Conservation (phyloP, 1,140 invertebrate species). For the Archivesica marissinica region DNA sequence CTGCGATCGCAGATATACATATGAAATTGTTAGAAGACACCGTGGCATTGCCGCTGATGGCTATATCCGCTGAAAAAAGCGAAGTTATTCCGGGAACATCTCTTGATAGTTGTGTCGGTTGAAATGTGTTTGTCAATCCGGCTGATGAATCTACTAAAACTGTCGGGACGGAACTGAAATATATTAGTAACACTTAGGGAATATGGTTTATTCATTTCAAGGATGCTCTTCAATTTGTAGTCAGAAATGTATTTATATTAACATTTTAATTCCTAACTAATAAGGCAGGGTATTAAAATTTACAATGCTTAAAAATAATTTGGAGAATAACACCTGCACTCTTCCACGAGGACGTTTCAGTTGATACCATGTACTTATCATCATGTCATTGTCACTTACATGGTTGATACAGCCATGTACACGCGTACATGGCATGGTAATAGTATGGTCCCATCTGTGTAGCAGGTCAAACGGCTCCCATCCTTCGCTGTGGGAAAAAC, state of each 20-base stretch:
- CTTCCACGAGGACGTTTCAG: too few species aligned
- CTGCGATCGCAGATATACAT: neutral
- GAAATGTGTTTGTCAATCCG: neutral
- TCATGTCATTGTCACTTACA: neutral
- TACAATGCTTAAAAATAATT: too few species aligned
- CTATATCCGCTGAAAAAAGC: neutral
- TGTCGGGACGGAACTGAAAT: neutral
- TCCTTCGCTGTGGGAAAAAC: neutral
- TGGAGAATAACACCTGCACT: too few species aligned
- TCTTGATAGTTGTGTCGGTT: neutral
- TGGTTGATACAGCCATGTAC: neutral
- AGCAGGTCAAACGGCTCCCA: conserved; percentile 1
- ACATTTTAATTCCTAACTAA: too few species aligned
- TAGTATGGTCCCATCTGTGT: neutral
- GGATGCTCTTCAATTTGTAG: too few species aligned
- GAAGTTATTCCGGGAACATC: neutral
- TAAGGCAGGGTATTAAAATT: too few species aligned
- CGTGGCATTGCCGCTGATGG: neutral
- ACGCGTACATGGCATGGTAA: neutral
- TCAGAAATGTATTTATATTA: too few species aligned
- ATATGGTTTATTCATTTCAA: too few species aligned
- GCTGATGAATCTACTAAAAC: neutral
- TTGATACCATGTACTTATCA: too few species aligned
- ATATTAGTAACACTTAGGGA: too few species aligned
- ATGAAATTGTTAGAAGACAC: neutral